Base-by-base conservation (phyloP, 1,140 invertebrate genomes). In the Eubasilissa regina region DNA sequence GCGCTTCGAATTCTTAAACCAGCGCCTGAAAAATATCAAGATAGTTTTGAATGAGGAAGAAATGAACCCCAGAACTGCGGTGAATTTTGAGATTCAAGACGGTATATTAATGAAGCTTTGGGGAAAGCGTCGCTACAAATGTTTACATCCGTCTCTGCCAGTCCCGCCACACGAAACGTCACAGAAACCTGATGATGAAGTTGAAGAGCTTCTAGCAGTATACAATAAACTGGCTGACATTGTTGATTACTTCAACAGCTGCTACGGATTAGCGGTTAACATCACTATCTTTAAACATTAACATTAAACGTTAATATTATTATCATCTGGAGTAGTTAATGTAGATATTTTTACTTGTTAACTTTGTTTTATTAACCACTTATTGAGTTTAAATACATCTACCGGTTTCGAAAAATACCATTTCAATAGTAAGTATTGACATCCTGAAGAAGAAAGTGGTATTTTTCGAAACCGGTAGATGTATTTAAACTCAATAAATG, bases 241-340 rank as follows among this genome's bases (percentile, higher is more conserved):
- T n/a, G 43, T 77, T n/a, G 62, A 64, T 21, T 15, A 53, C 10
- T 64, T 68, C 3, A 77, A 77, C 35, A 66, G 17, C 11, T 35
- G 44, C 19, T 66, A 66, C 21, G 75, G 75, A 66, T 55, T 77
- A 51, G n/a, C 47, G 75, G 75, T 77, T 35, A n/a, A n/a, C n/a
- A n/a, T n/a, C n/a, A n/a, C n/a, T n/a, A n/a, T n/a, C n/a, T n/a
- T n/a, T n/a, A n/a, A n/a, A n/a, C n/a, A n/a, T n/a, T n/a, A n/a
- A n/a, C n/a, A n/a, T n/a, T n/a, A n/a, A n/a, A n/a, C n/a, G n/a
- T n/a, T n/a, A n/a, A n/a, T n/a, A n/a, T n/a, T n/a, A n/a, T n/a
- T n/a, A n/a, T n/a, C n/a, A n/a, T n/a, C n/a, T n/a, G n/a, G n/a
- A n/a, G n/a, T n/a, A n/a, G n/a, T n/a, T n/a, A n/a, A n/a, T n/a